Evolutionary conservation across 2,888 invertebrate genomes (phyloP).

Genomic region (Eupithecia tripunctaria): DNA sequence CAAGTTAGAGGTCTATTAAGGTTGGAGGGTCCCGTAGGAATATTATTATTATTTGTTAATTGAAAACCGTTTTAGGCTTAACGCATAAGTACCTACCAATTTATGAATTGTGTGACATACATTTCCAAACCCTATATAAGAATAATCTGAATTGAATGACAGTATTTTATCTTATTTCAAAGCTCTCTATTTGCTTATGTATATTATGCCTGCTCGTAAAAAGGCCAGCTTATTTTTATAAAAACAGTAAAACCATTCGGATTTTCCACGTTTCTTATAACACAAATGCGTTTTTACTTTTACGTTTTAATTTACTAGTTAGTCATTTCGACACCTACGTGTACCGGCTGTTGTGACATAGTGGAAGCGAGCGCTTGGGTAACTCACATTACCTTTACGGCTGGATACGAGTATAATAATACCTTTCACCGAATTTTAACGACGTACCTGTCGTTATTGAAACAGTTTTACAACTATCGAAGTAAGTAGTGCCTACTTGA

Average conservation of each 20-base stretch:
- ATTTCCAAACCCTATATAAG: not conserved
- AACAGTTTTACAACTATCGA: constrained; percentile 2
- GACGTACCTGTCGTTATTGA: constrained; percentile 22
- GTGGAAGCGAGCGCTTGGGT: constrained; percentile 31
- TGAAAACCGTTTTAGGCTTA: not conserved
- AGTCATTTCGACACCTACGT: constrained; percentile 17
- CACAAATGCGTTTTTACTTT: not conserved
- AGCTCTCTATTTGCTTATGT: too few species aligned
- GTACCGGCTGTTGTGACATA: constrained; percentile 33
- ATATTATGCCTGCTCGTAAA: too few species aligned
- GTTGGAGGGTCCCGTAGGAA: not conserved
- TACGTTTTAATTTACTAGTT: not conserved
- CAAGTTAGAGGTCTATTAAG: not conserved
- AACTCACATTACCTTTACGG: constrained; percentile 32
- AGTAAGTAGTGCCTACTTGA: not conserved
- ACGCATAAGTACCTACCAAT: too few species aligned
- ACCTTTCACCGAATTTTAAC: constrained; percentile 42
- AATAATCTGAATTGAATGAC: too few species aligned
- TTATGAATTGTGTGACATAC: not conserved
- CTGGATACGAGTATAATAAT: not conserved
- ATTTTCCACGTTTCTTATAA: not conserved
- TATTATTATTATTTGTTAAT: not conserved
- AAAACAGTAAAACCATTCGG: too few species aligned
- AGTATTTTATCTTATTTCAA: too few species aligned
- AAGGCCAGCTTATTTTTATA: too few species aligned